Base-by-base conservation (phyloP, 1,140 invertebrate species). In the Habropoda laboriosa region DNA sequence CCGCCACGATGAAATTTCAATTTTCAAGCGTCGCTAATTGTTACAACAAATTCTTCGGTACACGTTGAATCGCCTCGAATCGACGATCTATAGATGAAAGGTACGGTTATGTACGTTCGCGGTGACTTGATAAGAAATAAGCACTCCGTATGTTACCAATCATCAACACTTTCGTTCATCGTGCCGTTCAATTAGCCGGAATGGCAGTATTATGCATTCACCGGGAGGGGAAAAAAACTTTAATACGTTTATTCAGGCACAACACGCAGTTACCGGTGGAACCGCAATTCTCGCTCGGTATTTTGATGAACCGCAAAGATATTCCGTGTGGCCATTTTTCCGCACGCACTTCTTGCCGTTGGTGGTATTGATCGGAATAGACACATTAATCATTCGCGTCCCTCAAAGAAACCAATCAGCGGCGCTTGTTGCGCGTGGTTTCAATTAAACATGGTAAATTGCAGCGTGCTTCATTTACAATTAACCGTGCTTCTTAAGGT, bases 391-490 rank as follows among this genome's bases (percentile, higher is more conserved):
- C 84, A 82, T 82, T 73, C 49, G 68, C 27, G 53, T 75, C 47
- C 51, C 42, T 64, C 57, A 82, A 81, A 82, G 84, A 81, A 85
- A 85, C 78, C 76, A 86, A 86, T 86, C 84, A 85, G 71, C 81
- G 71, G 27, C 73, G 75, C 80, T 86, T 86, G 84, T 86, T 85
- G 80, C 76, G 71, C 84, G 70, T 82, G 80, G 80, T 86, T 86
- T 86, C 84, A 86, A 86, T 86, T 86, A 86, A 86, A 86, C 83
- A 47, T 71, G 83, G 79, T 86, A 86, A 86, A 86, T 85, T 86
- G 80, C 84, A 49, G 53, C 80, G 80, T 60, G 84, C 75, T 82
- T 86, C 84, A 79, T 86, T 86, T 85, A 85, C 79, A 86, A 86
- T 86, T 85, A 86, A 86, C 83, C 70, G 70, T 30, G 51, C 70